Evolutionary conservation across 2,797 vertebrate genomes (phyloP), one percentile per base, ranked within the genome.

Genomic region (Vultur gryphus): DNA sequence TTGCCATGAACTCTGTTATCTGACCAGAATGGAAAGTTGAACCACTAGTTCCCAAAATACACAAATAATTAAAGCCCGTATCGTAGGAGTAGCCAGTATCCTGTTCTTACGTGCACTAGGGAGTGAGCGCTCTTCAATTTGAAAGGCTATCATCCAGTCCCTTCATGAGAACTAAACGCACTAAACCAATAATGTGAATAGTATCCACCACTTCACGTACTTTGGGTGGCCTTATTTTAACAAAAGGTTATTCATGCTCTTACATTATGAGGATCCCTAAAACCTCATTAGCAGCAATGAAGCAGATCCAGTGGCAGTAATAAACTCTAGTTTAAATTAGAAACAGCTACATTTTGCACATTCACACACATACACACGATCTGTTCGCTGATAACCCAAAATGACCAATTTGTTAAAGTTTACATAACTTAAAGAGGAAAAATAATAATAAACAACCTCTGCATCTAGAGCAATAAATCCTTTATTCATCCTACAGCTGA

Each of bases 261-360:
- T 59, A 51, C 6, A 43, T 69, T 90, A 83, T 33, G 35, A 93
- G 93, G 66, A 86, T 81, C 87, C 70, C 92, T 94, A 88, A 92
- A 95, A 92, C 59, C 86, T 95, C 84, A 66, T 95, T 95, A 97
- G 95, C 54, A 96, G 84, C 87, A 91, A 95, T 71, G 88, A 94
- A 48, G 66, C 76, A 95, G 90, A 97, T 95, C 92, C 81, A 97
- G 87, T 58, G 72, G 72, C 65, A 44, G 69, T 80, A 87, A 96
- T 87, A 96, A 97, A 95, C 77, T 75, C 58, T 41, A 78, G 49
- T 79, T 91, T 89, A 97, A 96, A 96, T 97, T 90, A 96, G 94
- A 96, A 97, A 92, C 79, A 93, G 89, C 64, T 95, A 84, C 65
- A 52, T 88, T 94, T 93, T 87, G 62, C 76, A 65, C 58, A 65